Percentiles rank a stretch among this genome's conserved stretches.
phyloP scores from a whole-genome alignment of 2,113 vertebrate species.

The Phalacrocorax aristotelis region DNA sequence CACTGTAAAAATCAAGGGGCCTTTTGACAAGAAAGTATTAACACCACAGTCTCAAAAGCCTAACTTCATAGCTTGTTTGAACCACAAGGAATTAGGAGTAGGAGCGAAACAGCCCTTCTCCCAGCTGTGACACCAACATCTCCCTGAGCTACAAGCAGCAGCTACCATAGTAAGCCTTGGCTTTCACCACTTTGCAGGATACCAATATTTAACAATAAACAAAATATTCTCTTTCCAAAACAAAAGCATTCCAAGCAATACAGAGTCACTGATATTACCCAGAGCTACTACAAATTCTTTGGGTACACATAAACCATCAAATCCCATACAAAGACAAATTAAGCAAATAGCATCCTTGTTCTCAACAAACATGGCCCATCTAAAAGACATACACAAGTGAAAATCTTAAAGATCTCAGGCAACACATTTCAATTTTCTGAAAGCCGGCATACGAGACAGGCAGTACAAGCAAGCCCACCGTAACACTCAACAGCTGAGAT shows the following conservation, averaged over 20 bases:
- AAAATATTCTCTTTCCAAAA: background rate
- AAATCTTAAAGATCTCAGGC: background rate
- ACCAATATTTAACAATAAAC: background rate
- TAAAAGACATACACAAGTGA: background rate
- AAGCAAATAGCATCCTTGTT: background rate
- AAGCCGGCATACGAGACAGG: background rate
- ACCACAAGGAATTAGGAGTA: background rate
- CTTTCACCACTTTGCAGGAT: background rate
- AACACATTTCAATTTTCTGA: background rate
- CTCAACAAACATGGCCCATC: background rate
- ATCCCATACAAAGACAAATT: background rate
- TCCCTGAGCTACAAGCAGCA: background rate
- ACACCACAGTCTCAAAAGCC: fast-evolving
- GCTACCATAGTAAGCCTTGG: fast-evolving
- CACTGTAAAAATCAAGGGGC: background rate
- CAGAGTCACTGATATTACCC: background rate
- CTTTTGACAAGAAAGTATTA: background rate
- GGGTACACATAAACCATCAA: background rate
- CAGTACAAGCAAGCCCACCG: background rate
- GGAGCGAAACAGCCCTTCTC: background rate
- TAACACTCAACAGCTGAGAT: background rate
- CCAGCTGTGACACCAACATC: background rate
- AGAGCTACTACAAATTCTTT: background rate
- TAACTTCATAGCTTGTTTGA: background rate
- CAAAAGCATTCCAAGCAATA: background rate